Evolutionary conservation across 2,113 vertebrate species (phyloP).

Genomic region (Gnathonemus echidnorhynchus): DNA sequence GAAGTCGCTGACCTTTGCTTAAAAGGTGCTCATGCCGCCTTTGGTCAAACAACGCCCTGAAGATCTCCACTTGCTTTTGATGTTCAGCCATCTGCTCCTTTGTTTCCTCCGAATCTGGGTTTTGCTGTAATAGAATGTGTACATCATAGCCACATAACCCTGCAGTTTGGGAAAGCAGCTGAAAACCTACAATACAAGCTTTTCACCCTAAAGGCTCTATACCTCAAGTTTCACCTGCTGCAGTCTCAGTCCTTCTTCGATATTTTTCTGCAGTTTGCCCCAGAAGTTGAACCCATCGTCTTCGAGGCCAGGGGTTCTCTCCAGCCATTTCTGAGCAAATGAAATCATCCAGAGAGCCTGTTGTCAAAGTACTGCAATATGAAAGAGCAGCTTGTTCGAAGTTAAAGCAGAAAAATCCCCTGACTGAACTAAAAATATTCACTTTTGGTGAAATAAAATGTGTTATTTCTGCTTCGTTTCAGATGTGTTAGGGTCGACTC

Average conservation of each 20-base stretch:
- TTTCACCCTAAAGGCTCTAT: slow-evolving; percentile 9
- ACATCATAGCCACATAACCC: neutral
- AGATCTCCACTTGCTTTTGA: slow-evolving; percentile 72
- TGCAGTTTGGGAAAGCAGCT: neutral
- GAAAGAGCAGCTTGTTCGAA: neutral
- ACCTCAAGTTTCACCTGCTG: slow-evolving; percentile 76
- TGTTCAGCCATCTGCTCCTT: slow-evolving; percentile 74
- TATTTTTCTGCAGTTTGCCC: slow-evolving; percentile 78
- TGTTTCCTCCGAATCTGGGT: slow-evolving; percentile 75
- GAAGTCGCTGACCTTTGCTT: slow-evolving; percentile 69
- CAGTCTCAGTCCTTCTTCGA: slow-evolving; percentile 67
- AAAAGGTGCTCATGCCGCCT: slow-evolving; percentile 84
- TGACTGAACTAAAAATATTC: neutral
- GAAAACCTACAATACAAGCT: neutral
- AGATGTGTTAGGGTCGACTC: neutral
- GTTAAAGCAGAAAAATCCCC: neutral
- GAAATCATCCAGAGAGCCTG: neutral
- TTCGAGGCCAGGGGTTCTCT: slow-evolving; percentile 88
- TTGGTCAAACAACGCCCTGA: slow-evolving; percentile 84
- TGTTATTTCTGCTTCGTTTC: neutral
- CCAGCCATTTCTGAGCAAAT: slow-evolving; percentile 79
- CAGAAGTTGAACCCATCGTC: slow-evolving; percentile 88
- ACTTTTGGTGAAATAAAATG: neutral
- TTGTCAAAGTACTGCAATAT: neutral
- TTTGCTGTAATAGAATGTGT: slow-evolving; percentile 41